Conservation (phyloP, 2,113 vertebrate genomes). For the Menidia beryllina region DNA sequence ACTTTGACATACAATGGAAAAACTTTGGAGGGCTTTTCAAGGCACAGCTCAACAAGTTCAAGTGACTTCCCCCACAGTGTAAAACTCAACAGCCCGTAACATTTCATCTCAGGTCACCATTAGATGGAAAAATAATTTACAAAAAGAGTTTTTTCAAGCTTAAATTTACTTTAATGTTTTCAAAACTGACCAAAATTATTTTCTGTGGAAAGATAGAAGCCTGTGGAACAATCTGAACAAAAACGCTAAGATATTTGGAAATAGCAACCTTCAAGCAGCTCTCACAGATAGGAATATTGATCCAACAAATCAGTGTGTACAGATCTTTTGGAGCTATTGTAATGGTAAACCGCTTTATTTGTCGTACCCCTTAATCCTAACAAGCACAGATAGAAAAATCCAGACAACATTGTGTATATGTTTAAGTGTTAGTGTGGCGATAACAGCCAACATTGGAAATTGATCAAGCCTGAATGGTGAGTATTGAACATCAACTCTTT, state of each 20-base stretch:
- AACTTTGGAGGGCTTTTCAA: not conserved
- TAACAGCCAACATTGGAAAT: slow-evolving; percentile 11
- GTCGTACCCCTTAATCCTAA: slow-evolving; percentile 11
- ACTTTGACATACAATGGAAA: not conserved
- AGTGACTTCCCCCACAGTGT: too few species aligned
- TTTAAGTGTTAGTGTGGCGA: slow-evolving; percentile 19
- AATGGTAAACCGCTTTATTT: slow-evolving; percentile 1
- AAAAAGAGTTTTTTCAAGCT: too few species aligned
- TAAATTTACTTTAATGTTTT: slow-evolving; percentile 1
- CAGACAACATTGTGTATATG: slow-evolving; percentile 32
- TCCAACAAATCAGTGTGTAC: not conserved
- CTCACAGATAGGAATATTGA: slow-evolving; percentile 17
- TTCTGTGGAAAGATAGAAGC: not conserved
- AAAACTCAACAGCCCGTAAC: too few species aligned
- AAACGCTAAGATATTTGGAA: slow-evolving; percentile 1
- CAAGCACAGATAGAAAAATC: slow-evolving; percentile 1
- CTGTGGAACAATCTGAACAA: not conserved
- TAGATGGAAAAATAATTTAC: not conserved
- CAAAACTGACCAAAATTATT: not conserved
- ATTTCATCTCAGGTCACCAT: not conserved
- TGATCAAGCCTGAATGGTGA: slow-evolving; percentile 34
- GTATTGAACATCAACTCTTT: slow-evolving; percentile 29
- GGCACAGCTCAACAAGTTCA: too few species aligned
- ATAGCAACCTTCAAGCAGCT: slow-evolving; percentile 5
- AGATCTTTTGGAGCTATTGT: slow-evolving; percentile 14